Evolutionary conservation across 2,113 vertebrate species (phyloP).

Genomic region (Paramisgurnus dabryanus): DNA sequence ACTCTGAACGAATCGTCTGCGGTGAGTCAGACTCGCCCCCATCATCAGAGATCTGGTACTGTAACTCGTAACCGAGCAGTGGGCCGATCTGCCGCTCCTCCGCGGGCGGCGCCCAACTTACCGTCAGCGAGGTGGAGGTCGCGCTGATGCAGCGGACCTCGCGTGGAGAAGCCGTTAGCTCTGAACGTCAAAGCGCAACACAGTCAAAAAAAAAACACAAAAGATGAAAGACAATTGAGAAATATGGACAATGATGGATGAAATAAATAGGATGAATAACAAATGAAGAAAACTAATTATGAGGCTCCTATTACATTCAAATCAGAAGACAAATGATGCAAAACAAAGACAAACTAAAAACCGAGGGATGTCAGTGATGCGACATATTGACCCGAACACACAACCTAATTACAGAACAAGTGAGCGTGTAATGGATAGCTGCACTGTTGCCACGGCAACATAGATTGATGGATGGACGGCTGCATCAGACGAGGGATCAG

Average conservation of each 20-base stretch:
- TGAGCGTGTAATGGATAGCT: slow-evolving; percentile 63
- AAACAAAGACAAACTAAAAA: slow-evolving; percentile 55
- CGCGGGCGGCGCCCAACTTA: slow-evolving; percentile 91
- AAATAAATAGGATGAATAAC: slow-evolving; percentile 47
- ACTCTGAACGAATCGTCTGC: slow-evolving; percentile 61
- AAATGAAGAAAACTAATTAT: slow-evolving; percentile 53
- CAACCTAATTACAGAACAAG: slow-evolving; percentile 71
- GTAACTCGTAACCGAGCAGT: slow-evolving; percentile 89
- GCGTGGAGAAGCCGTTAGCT: slow-evolving; percentile 89
- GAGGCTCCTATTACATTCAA: slow-evolving; percentile 37
- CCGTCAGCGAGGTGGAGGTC: slow-evolving; percentile 91
- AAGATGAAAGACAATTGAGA: slow-evolving; percentile 77
- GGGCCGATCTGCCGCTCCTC: slow-evolving; percentile 84
- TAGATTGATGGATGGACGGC: slow-evolving; percentile 25
- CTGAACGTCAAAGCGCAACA: slow-evolving; percentile 69
- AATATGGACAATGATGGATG: slow-evolving; percentile 67
- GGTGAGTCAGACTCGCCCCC: slow-evolving; percentile 72
- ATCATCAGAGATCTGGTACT: slow-evolving; percentile 80
- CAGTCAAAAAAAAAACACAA: slow-evolving; percentile 63
- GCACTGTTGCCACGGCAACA: slow-evolving; percentile 58
- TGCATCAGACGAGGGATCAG: slow-evolving; percentile 33
- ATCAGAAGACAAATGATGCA: slow-evolving; percentile 33
- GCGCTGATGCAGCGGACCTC: slow-evolving; percentile 88
- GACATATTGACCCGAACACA: slow-evolving; percentile 64
- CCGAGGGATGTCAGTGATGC: slow-evolving; percentile 13